Evolutionary conservation across 2,888 invertebrate species (phyloP).

Genomic region (Trissolcus japonicus): DNA sequence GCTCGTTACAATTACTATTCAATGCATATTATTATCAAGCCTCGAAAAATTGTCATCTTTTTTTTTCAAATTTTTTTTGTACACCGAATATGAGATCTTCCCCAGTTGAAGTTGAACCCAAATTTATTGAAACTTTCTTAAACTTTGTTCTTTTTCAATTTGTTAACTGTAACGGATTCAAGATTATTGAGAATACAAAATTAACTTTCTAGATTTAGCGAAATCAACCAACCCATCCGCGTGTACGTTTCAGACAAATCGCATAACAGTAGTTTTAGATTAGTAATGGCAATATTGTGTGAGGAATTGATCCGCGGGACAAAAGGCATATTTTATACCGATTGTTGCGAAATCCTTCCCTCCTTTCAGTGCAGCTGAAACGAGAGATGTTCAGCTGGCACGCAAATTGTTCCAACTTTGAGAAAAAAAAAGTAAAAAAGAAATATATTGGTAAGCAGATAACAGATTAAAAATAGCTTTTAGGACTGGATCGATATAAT

Average conservation of each 20-base stretch:
- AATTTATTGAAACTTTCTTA: too few relatives aligned
- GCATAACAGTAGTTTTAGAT: slow-evolving; percentile 2
- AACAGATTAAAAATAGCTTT: neutral
- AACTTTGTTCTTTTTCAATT: too few relatives aligned
- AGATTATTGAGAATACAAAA: too few relatives aligned
- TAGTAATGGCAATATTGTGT: neutral
- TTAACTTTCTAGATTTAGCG: too few relatives aligned
- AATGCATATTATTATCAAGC: neutral
- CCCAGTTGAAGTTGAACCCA: too few relatives aligned
- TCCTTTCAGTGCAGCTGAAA: slow-evolving; percentile 15
- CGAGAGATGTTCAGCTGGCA: slow-evolving; percentile 34
- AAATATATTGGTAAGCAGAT: neutral
- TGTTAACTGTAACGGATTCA: too few relatives aligned
- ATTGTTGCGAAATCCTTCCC: slow-evolving; percentile 18
- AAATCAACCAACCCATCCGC: neutral
- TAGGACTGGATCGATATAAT: neutral
- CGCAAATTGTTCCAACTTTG: slow-evolving; percentile 32
- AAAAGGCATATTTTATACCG: too few relatives aligned
- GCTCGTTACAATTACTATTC: too few relatives aligned
- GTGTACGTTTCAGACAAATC: neutral
- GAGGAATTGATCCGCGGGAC: neutral
- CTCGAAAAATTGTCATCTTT: too few relatives aligned
- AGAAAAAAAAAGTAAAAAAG: slow-evolving; percentile 24
- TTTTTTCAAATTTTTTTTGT: too few relatives aligned
- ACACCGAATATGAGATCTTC: too few relatives aligned